Base-by-base conservation (phyloP, 1,140 invertebrate species). In the Idris sp. region DNA sequence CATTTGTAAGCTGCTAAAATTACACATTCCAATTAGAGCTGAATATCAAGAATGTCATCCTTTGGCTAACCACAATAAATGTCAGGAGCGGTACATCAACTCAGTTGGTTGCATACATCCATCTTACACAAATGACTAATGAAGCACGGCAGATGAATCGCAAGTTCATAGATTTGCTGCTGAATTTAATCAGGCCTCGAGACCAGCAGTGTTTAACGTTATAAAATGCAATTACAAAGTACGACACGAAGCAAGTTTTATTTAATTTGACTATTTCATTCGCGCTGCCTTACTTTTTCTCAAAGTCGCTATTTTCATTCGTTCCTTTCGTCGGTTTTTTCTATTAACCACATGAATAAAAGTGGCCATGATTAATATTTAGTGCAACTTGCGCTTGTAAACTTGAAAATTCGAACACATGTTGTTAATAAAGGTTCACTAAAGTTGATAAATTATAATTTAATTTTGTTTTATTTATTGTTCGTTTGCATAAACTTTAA, bases 21-120 rank as follows among this genome's bases (percentile, higher is more conserved):
- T 79, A 76, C 75, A 72, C 77, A 71, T 77, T 81, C 77, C 77
- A 79, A 80, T 80, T 81, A 80, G 69, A 69, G 69, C 67, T 72
- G 74, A 72, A 75, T 58, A 54, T 58, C 56, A 46, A 31, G 38
- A 38, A 65, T 56, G 13, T 31, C 54, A n/a, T n/a, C 74, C 51
- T 65, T 13, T 18, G n/a, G n/a, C 15, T 44, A 13, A 15, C 48
- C 44, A 59, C 49, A 51, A 64, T 64, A 56, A 41, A 64, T 58
- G 54, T 49, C 35, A 35, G 41, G 16, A 49, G 25, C 25, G 11
- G 36, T n/a, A 15, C 28, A 30, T 26, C 40, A 44, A 18, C 8
- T 26, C 9, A 9, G 13, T 18, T 16, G 54, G 41, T 59, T 48
- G 46, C 48, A 43, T 46, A 59, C 46, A 59, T 48, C 25, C 18